Evolutionary conservation across 2,113 vertebrate species (phyloP).

Genomic region (Leptobrachium leishanense): DNA sequence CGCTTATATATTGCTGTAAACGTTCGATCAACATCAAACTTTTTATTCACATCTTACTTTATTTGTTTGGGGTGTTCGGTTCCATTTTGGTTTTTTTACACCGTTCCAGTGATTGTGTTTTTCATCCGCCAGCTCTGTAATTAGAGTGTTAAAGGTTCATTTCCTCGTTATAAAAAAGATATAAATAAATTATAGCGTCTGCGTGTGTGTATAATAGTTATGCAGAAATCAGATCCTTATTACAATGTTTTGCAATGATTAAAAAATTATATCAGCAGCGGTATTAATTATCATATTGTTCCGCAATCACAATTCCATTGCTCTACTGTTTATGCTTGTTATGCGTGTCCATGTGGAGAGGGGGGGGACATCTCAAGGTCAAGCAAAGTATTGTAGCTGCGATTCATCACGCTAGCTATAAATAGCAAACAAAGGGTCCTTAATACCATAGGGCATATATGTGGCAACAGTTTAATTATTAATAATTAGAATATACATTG

Average conservation of each 20-base stretch:
- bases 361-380: conserved; percentile 29
- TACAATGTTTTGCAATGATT: conserved; percentile 9
- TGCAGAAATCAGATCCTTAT: conserved; percentile 27
- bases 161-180: too few relatives aligned
- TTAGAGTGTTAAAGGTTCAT: too few relatives aligned
- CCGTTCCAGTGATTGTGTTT: too few relatives aligned
- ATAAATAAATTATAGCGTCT: too few relatives aligned
- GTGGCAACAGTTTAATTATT: conserved; percentile 35
- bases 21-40: too few relatives aligned
- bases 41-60: too few relatives aligned
- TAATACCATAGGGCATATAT: conserved; percentile 18
- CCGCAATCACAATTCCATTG: conserved; percentile 33
- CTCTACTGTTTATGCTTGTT: conserved; percentile 15
- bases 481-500: not conserved
- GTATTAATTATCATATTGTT: conserved; percentile 26
- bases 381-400: conserved; percentile 24
- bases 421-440: conserved; percentile 31
- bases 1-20: too few relatives aligned
- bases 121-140: too few relatives aligned
- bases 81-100: too few relatives aligned
- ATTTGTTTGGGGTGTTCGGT: too few relatives aligned
- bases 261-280: conserved; percentile 28
- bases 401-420: conserved; percentile 29
- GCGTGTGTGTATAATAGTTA: not conserved
- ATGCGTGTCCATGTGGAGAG: conserved; percentile 31